A percentile compares a stretch with the other conserved stretches of the same genome.
Conservation (phyloP, 2,113 vertebrate species). For the Smithornis capensis region DNA sequence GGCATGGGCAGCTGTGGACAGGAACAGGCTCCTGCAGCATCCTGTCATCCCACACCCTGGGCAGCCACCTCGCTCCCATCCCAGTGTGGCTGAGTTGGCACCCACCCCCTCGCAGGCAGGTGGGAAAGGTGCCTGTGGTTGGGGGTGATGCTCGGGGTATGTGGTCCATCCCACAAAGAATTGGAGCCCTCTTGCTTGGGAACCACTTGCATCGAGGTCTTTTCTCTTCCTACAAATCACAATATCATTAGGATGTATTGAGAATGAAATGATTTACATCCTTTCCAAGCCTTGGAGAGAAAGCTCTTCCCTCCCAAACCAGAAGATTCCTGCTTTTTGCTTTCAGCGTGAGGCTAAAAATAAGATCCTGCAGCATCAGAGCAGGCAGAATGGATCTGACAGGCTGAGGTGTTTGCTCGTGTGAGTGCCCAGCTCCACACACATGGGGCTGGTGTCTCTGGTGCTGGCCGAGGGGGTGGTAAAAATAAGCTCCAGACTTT, state of each 20-base stretch:
- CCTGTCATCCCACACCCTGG: neutral
- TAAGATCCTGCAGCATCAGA: neutral
- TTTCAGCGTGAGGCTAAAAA: neutral
- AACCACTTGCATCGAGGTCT: accelerated
- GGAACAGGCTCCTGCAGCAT: neutral
- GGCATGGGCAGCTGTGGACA: neutral
- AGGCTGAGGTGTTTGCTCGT: accelerated
- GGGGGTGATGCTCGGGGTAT: accelerated
- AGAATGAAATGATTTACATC: neutral
- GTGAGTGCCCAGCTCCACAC: accelerated
- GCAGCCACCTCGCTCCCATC: accelerated
- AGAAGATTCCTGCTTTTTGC: conserved; percentile 7
- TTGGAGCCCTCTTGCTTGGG: accelerated
- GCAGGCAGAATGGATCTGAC: neutral
- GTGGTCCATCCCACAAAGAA: neutral
- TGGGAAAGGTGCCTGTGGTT: neutral
- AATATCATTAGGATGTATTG: neutral
- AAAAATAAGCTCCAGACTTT: neutral
- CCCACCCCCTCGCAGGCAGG: accelerated
- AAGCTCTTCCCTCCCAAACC: neutral
- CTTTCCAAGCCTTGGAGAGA: neutral
- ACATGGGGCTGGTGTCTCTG: accelerated
- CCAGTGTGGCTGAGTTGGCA: accelerated
- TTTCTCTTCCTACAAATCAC: neutral
- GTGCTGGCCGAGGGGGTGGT: accelerated